A percentile compares a stretch with the other conserved stretches of the same genome.
Conservation (phyloP, 2,888 invertebrate species). For the Macaria liturata region DNA sequence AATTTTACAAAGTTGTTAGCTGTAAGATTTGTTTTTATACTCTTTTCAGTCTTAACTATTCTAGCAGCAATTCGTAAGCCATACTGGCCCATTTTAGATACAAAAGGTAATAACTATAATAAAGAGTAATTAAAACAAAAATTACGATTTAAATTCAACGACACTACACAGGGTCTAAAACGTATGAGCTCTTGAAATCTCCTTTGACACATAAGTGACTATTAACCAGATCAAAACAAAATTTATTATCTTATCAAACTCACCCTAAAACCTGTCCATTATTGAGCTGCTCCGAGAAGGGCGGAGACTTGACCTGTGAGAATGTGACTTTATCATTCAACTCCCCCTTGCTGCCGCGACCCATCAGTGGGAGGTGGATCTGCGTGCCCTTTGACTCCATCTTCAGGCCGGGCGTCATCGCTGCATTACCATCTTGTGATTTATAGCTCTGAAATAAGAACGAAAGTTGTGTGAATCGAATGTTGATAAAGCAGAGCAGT, state of each 20-base stretch:
- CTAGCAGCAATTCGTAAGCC: too few relatives aligned
- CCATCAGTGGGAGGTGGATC: slow-evolving; percentile 77
- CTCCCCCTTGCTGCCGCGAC: slow-evolving; percentile 73
- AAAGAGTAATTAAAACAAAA: too few relatives aligned
- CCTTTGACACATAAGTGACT: too few relatives aligned
- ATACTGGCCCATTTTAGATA: too few relatives aligned
- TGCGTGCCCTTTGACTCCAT: slow-evolving; percentile 82
- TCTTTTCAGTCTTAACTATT: too few relatives aligned
- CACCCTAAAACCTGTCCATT: slow-evolving; percentile 85
- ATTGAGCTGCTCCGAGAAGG: slow-evolving; percentile 84
- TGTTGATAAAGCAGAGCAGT: background rate
- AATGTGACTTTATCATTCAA: slow-evolving; percentile 74
- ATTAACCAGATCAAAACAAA: too few relatives aligned
- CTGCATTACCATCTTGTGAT: slow-evolving; percentile 64
- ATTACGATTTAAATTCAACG: too few relatives aligned
- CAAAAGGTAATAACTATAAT: too few relatives aligned
- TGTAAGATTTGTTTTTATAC: too few relatives aligned
- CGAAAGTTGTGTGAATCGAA: background rate
- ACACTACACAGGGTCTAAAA: too few relatives aligned
- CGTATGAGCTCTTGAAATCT: too few relatives aligned
- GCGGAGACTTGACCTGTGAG: slow-evolving; percentile 66
- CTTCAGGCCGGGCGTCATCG: slow-evolving; percentile 72
- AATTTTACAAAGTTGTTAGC: too few relatives aligned
- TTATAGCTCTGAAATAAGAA: slow-evolving; percentile 55
- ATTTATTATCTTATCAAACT: slow-evolving; percentile 1